Conservation (phyloP, 2,797 vertebrate species). For the Ctenopoma multispine region DNA sequence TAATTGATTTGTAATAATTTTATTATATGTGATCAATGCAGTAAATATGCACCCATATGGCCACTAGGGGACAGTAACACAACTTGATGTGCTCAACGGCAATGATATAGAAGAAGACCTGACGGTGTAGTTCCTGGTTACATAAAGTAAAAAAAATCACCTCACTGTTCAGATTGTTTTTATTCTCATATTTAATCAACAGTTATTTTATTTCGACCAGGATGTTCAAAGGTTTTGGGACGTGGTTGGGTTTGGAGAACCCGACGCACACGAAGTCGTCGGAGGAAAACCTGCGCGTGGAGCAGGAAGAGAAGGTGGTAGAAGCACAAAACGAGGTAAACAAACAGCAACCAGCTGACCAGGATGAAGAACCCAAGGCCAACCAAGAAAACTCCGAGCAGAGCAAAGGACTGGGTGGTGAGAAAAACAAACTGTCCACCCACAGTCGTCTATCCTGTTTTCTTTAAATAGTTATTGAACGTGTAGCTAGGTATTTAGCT, state of each 20-base stretch:
- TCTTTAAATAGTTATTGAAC: accelerated
- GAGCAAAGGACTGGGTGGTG: constrained; percentile 77
- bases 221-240: constrained; percentile 79
- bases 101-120: background rate
- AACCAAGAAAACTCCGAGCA: constrained; percentile 24
- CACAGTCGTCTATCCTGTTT: accelerated
- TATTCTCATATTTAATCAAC: accelerated
- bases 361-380: constrained; percentile 30
- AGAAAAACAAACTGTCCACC: background rate
- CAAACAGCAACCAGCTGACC: constrained; percentile 74
- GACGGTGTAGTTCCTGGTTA: constrained; percentile 59
- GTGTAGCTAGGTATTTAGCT: background rate
- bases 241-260: constrained; percentile 80
- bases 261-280: constrained; percentile 28
- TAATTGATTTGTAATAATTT: too few relatives aligned
- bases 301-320: constrained; percentile 74
- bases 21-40: too few relatives aligned
- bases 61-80: constrained; percentile 34
- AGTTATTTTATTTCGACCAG: background rate
- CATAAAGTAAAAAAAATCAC: constrained; percentile 4
- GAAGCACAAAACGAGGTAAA: constrained; percentile 81
- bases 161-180: background rate
- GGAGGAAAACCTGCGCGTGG: constrained; percentile 33
- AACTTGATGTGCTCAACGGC: accelerated
- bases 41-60: background rate